phyloP scores from a whole-genome alignment of 2,888 invertebrate genomes.

The Rhogogaster chlorosoma region DNA sequence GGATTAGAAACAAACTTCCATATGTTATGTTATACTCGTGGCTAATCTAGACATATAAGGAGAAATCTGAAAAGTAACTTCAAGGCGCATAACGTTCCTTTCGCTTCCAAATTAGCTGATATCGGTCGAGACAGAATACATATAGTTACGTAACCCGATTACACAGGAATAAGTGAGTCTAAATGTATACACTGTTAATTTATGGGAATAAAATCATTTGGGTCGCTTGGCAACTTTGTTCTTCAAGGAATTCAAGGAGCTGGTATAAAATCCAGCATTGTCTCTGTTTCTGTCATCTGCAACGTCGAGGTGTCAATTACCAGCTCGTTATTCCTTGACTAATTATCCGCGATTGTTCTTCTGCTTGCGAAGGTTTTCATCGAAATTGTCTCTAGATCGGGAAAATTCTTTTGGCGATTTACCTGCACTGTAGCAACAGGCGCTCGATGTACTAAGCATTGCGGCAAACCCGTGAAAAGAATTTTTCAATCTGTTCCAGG shows the following conservation, averaged over 20 bases:
- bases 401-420: background rate
- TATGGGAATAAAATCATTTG: background rate
- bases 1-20: background rate
- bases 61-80: background rate
- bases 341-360: background rate
- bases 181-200: background rate
- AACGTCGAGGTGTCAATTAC: background rate
- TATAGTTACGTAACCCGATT: background rate
- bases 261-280: no score
- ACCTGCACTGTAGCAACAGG: background rate
- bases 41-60: background rate
- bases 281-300: no score
- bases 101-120: background rate
- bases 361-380: background rate
- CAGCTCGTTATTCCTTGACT: background rate
- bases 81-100: background rate
- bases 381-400: background rate
- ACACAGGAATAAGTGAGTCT: background rate
- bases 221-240: background rate
- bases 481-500: background rate
- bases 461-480: background rate
- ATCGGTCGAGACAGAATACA: background rate
- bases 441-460: background rate
- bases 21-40: background rate
- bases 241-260: background rate